Evolutionary conservation across 2,113 vertebrate genomes (phyloP).

Genomic region (Coturnix japonica): DNA sequence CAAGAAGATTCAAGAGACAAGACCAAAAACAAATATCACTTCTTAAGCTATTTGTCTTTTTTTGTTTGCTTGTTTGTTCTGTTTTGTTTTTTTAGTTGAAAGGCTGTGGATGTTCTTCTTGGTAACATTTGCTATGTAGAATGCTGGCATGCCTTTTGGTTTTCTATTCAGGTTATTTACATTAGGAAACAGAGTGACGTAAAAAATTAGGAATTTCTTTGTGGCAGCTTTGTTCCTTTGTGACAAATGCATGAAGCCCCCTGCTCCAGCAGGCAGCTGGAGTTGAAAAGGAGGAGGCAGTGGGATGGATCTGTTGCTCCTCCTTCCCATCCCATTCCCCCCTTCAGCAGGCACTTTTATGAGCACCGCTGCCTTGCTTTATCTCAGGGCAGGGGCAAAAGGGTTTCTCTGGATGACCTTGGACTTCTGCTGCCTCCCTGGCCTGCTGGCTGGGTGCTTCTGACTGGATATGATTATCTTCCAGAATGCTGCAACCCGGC

Average conservation of each 20-base stretch:
- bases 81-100: not conserved
- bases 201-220: slow-evolving; percentile 40
- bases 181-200: slow-evolving; percentile 21
- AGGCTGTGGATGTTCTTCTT: not conserved
- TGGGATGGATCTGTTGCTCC: slow-evolving; percentile 19
- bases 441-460: not conserved
- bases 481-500: not conserved
- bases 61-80: not conserved
- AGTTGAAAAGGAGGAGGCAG: slow-evolving; percentile 21
- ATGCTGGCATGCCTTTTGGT: slow-evolving; percentile 3
- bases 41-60: not conserved
- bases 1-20: not conserved
- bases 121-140: not conserved
- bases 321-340: not conserved
- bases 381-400: not conserved
- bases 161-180: not conserved
- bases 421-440: slow-evolving; percentile 5
- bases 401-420: not conserved
- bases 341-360: not conserved
- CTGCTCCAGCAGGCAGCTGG: slow-evolving; percentile 8
- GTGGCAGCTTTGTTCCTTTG: slow-evolving; percentile 22
- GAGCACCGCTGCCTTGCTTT: not conserved
- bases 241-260: not conserved
- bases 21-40: slow-evolving; percentile 5
- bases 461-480: not conserved